Conservation (phyloP, 2,888 invertebrate genomes). For the Rhabditoides inermis region DNA sequence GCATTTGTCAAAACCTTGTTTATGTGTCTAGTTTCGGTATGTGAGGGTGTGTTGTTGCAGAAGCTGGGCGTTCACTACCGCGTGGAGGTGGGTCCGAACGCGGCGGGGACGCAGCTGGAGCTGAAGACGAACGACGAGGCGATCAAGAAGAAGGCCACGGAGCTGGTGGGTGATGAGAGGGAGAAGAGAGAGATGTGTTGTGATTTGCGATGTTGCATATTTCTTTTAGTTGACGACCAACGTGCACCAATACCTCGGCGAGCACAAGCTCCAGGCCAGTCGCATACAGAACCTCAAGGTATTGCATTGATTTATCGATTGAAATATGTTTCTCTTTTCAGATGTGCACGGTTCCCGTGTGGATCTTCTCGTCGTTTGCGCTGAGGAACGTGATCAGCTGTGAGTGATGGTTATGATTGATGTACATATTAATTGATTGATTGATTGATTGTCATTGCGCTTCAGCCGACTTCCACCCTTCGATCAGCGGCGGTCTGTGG, state of each 20-base stretch:
- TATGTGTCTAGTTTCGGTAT: too few species aligned
- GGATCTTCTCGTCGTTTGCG: slow-evolving; percentile 48
- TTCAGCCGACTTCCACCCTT: slow-evolving; percentile 42
- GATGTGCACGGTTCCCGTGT: slow-evolving; percentile 43
- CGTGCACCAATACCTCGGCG: slow-evolving; percentile 22
- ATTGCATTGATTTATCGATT: too few species aligned
- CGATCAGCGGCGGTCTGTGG: slow-evolving; percentile 38
- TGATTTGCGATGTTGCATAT: not conserved
- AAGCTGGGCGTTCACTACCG: slow-evolving; percentile 33
- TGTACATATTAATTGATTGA: not conserved
- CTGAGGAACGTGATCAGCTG: slow-evolving; percentile 39
- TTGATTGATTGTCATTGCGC: not conserved
- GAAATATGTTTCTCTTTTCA: too few species aligned
- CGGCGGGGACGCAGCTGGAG: slow-evolving; percentile 22
- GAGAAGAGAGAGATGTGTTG: not conserved
- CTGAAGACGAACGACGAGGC: slow-evolving; percentile 23
- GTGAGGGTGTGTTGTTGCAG: slow-evolving; percentile 19
- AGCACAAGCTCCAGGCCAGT: slow-evolving; percentile 34
- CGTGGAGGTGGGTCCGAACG: slow-evolving; percentile 26
- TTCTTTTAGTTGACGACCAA: not conserved
- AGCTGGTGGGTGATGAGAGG: slow-evolving; percentile 13
- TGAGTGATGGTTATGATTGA: slow-evolving; percentile 7
- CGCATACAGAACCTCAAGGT: slow-evolving; percentile 46
- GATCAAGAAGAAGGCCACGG: slow-evolving; percentile 11
- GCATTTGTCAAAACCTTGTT: too few species aligned